These are phyloP conservation scores for Schizopygopsis malacanthus DNA, from an alignment of 2,797 vertebrate species.

Conservation along the genomic window DNA sequence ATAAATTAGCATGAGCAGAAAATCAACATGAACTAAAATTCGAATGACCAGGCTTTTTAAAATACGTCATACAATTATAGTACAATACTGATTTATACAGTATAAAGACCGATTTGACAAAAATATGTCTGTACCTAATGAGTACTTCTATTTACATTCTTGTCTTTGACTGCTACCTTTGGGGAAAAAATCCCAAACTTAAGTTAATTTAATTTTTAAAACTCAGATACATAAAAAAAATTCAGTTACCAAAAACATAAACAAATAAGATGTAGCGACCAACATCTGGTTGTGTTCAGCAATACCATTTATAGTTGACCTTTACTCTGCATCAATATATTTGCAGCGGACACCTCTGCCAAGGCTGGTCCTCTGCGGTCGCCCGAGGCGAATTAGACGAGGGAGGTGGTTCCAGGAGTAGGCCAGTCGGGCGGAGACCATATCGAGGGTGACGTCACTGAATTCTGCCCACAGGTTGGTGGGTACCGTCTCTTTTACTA, in stretches of 20 bases:
- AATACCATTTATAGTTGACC: conserved; percentile 30
- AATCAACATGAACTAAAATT: not conserved
- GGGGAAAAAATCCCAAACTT: not conserved
- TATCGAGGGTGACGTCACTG: conserved; percentile 72
- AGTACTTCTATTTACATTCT: not conserved
- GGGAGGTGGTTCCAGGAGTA: conserved; percentile 83
- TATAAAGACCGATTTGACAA: conserved; percentile 21
- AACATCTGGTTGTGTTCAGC: not conserved
- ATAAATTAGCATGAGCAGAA: not conserved
- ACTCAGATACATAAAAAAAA: not conserved
- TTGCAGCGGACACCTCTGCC: conserved; percentile 64
- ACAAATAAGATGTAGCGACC: not conserved
- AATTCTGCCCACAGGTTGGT: conserved; percentile 82
- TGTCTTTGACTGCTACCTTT: not conserved
- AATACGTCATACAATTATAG: conserved; percentile 5
- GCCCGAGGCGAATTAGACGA: conserved; percentile 77
- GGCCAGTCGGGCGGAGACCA: conserved; percentile 74
- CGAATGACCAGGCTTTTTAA: not conserved
- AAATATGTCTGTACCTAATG: not conserved
- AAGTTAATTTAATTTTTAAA: not conserved
- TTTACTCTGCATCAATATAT: conserved; percentile 62
- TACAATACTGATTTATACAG: conserved; percentile 7
- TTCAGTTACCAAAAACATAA: not conserved
- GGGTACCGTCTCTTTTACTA: conserved; percentile 75
- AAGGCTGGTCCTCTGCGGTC: conserved; percentile 70